Conservation (phyloP, 2,113 vertebrate genomes). For the Aythya baeri region DNA sequence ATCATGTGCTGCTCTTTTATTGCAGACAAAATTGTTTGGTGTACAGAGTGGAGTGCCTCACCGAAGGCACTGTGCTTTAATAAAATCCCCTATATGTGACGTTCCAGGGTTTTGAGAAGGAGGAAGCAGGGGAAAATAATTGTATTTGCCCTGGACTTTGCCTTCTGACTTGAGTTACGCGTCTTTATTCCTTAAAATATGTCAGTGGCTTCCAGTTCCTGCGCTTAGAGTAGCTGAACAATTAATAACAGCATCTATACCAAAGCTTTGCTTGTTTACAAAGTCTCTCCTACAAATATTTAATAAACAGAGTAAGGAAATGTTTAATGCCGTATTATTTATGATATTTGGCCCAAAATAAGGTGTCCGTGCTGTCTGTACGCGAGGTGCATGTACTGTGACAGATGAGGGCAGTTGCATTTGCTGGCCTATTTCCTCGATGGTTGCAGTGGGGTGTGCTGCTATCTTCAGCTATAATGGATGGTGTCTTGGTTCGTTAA, state of each 20-base stretch:
- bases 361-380: background rate
- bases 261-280: background rate
- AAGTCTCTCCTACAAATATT: background rate
- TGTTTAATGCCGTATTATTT: background rate
- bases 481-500: background rate
- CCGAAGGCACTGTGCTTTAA: background rate
- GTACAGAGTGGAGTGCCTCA: background rate
- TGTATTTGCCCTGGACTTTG: background rate
- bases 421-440: background rate
- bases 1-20: background rate
- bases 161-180: background rate
- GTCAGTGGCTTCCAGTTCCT: background rate
- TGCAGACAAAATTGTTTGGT: background rate
- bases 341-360: background rate
- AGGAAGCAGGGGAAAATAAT: background rate
- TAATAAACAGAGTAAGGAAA: background rate
- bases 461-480: background rate
- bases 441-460: background rate
- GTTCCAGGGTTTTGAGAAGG: background rate
- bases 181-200: background rate
- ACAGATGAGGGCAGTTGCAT: background rate
- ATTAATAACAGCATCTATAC: background rate
- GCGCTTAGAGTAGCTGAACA: background rate
- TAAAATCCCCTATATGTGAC: background rate
- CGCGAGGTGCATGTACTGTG: background rate